Evolutionary conservation across 1,140 invertebrate species (phyloP), one percentile per base, ranked within the genome.

Genomic region (Charaxes varanes): DNA sequence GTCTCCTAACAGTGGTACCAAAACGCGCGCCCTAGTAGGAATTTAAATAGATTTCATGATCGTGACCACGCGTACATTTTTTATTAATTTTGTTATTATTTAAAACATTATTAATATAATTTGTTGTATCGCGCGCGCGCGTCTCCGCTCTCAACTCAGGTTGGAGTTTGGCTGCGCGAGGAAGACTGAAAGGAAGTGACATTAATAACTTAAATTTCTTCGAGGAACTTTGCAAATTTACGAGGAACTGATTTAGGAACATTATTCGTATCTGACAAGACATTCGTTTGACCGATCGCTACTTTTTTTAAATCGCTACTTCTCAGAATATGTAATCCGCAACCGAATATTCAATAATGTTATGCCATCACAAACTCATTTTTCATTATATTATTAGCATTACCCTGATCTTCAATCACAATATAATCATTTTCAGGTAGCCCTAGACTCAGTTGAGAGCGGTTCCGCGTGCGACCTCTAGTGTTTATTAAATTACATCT

Each of bases 91-190:
- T 73, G 61, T 80, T 79, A 72, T 72, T 76, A 79, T 78, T 82
- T 82, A 81, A 79, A 81, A 81, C 74, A 48, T 83, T 82, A 82
- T 76, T 73, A 78, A 83, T 81, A 83, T 81, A 81, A 80, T 83
- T 79, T 83, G 79, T 81, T 83, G 79, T 83, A 71, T 48, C 43
- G 67, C 60, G 74, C 72, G 66, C 37, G 40, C 38, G 16, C 47
- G 55, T 47, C 45, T 59, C 69, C 62, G 62, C 65, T 68, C 55
- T 38, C 41, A 10, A 34, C 34, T 24, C 45, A 56, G 31, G 31
- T 41, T 45, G 35, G 35, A 41, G 16, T 62, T 62, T 66, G 58
- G 54, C 54, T 55, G 40, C 14, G 41, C 21, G 32, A 56, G 79
- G 79, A 83, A 83, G 79, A 83, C 79, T 57, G 41, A 3, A 57